Evolutionary conservation across 1,140 invertebrate species (phyloP).

Genomic region (Eueides isabella): DNA sequence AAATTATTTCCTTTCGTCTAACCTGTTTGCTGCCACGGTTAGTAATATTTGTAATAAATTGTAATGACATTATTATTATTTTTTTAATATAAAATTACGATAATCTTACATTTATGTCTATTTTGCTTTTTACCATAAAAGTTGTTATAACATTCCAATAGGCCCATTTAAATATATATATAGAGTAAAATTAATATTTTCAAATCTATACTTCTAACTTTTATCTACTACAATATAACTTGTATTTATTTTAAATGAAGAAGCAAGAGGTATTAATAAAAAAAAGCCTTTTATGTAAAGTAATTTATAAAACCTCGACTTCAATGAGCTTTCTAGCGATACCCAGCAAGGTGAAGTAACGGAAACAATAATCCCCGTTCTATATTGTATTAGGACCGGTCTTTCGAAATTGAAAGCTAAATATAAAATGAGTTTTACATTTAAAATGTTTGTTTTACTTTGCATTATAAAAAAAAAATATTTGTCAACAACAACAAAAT

Average conservation of each 20-base stretch:
- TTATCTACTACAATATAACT: no score
- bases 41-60: no score
- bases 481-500: no score
- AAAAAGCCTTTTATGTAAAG: background rate
- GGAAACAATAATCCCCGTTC: constrained; percentile 3
- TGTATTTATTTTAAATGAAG: background rate
- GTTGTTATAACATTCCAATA: background rate
- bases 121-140: no score
- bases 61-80: no score
- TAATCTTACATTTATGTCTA: no score
- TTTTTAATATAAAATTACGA: no score
- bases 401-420: constrained; percentile 1
- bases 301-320: constrained; percentile 12
- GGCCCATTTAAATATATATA: background rate
- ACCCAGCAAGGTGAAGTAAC: constrained; percentile 7
- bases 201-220: constrained; percentile 8
- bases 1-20: no score
- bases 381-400: constrained; percentile 5
- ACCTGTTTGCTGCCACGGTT: no score
- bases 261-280: background rate
- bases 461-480: background rate
- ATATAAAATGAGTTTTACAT: constrained; percentile 13
- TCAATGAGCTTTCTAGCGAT: background rate
- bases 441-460: background rate
- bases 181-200: background rate